These are phyloP conservation scores for Palythoa caribaeorum DNA, from an alignment of 92 coral and sea anemone genomes.

Conservation along the genomic window DNA sequence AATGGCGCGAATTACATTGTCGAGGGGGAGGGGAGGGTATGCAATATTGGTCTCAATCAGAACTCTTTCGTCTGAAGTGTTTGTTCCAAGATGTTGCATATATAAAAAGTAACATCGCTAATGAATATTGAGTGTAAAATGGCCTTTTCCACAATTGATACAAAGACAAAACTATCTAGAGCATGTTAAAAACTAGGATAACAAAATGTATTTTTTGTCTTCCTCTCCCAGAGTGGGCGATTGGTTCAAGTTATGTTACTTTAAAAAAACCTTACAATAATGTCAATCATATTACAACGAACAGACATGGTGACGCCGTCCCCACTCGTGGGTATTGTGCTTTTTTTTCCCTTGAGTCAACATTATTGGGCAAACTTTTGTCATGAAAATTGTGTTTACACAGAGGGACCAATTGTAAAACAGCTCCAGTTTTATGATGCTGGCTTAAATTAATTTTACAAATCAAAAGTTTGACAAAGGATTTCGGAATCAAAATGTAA, in stretches of 20 bases:
- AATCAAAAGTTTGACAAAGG: constrained; percentile 43
- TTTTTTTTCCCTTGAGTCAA: constrained; percentile 32
- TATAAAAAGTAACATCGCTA: neutral
- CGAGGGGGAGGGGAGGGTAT: constrained; percentile 46
- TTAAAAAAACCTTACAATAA: constrained; percentile 22
- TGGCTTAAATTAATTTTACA: constrained; percentile 30
- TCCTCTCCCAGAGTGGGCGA: constrained; percentile 14
- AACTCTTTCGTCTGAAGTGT: neutral
- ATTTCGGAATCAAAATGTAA: constrained; percentile 32
- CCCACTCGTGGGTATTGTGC: constrained; percentile 26
- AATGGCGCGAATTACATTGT: constrained; percentile 55
- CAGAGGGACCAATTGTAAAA: constrained; percentile 58
- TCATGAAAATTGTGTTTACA: constrained; percentile 82
- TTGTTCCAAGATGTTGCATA: neutral
- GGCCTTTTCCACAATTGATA: neutral
- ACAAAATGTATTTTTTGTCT: neutral
- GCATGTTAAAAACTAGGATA: neutral
- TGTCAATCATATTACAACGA: constrained; percentile 39
- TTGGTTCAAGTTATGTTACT: constrained; percentile 5
- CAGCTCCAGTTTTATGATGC: constrained; percentile 30
- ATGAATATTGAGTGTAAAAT: no score
- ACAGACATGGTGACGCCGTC: constrained; percentile 42
- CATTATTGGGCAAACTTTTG: constrained; percentile 56
- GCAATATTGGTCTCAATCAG: neutral
- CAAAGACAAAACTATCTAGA: neutral